Percentiles rank a stretch among this genome's conserved stretches.
phyloP scores from a whole-genome alignment of 1,140 invertebrate species.

The Plectus sambesii region DNA sequence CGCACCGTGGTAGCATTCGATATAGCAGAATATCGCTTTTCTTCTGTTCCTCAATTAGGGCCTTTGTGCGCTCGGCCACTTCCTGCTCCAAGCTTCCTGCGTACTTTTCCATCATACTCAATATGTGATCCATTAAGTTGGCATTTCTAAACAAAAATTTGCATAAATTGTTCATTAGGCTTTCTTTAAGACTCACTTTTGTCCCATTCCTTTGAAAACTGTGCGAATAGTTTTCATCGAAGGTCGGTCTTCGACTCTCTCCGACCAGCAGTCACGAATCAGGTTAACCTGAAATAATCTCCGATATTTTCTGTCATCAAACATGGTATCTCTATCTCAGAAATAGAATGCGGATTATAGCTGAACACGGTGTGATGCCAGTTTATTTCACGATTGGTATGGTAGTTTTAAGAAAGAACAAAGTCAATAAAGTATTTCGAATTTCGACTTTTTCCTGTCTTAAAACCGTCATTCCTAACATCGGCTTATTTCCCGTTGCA shows the following conservation, averaged over 20 bases:
- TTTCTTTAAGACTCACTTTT: conserved; percentile 3
- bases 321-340: too few relatives aligned
- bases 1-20: conserved; percentile 81
- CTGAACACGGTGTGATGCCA: too few relatives aligned
- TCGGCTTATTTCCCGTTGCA: too few relatives aligned
- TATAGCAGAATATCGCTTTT: conserved; percentile 75
- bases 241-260: conserved; percentile 22
- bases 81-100: conserved; percentile 67
- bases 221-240: conserved; percentile 17
- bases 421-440: too few relatives aligned
- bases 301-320: too few relatives aligned
- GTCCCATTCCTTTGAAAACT: conserved; percentile 24
- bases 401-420: too few relatives aligned
- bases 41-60: conserved; percentile 84
- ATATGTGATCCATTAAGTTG: conserved; percentile 74
- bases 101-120: conserved; percentile 73
- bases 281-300: conserved; percentile 25
- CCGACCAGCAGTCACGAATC: conserved; percentile 39
- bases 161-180: conserved; percentile 8
- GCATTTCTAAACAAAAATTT: conserved; percentile 56
- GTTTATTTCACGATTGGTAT: too few relatives aligned
- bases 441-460: too few relatives aligned
- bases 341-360: too few relatives aligned
- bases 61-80: conserved; percentile 81
- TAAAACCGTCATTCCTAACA: too few relatives aligned